Evolutionary conservation across 2,888 invertebrate species (phyloP).

Genomic region (Clusia tigrina): DNA sequence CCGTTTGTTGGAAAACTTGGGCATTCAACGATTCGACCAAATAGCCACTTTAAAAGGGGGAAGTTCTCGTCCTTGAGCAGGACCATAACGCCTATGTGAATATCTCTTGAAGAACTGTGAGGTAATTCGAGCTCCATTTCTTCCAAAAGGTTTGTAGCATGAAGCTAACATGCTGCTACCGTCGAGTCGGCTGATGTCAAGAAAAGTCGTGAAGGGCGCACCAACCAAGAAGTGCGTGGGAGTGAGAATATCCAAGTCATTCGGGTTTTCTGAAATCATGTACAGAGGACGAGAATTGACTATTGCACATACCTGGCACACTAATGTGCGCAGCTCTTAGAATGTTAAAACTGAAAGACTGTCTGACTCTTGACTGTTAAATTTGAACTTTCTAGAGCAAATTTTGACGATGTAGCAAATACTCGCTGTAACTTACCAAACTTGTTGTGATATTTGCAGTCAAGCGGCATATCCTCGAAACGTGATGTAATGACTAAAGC

Average conservation of each 20-base stretch:
- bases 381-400: too few species aligned
- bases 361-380: slow-evolving; percentile 31
- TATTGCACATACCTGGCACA: slow-evolving; percentile 32
- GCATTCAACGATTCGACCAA: slow-evolving; percentile 23
- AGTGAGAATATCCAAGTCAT: slow-evolving; percentile 26
- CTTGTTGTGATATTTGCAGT: too few species aligned
- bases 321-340: slow-evolving; percentile 33
- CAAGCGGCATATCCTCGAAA: too few species aligned
- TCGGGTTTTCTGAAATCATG: slow-evolving; percentile 28
- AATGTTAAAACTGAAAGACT: slow-evolving; percentile 28
- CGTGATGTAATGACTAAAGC: too few species aligned
- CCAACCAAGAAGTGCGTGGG: slow-evolving; percentile 34
- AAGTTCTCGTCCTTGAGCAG: slow-evolving; percentile 24
- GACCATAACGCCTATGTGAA: slow-evolving; percentile 10
- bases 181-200: slow-evolving; percentile 28
- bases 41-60: slow-evolving; percentile 19
- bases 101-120: not conserved
- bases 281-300: slow-evolving; percentile 33
- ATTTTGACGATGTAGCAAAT: too few species aligned
- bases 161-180: slow-evolving; percentile 30
- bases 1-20: slow-evolving; percentile 14
- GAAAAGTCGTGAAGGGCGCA: slow-evolving; percentile 23
- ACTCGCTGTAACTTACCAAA: too few species aligned
- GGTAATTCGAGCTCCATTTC: slow-evolving; percentile 4
- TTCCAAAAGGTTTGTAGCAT: slow-evolving; percentile 11